Evolutionary conservation across 2,797 vertebrate genomes (phyloP).

Genomic region (Pygocentrus nattereri): DNA sequence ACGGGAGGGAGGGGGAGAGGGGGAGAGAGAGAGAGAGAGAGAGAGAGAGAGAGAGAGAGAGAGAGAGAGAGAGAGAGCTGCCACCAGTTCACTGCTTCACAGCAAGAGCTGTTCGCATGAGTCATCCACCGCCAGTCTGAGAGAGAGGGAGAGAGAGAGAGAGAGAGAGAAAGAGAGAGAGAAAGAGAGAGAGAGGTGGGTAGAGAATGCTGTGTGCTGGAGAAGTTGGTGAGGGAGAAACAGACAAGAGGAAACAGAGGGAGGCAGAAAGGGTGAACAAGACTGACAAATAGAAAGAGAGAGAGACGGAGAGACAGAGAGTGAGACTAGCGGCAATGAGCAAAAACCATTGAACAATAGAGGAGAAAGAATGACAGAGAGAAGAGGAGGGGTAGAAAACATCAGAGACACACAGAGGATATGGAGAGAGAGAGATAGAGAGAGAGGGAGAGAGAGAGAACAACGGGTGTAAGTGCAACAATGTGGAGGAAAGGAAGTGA

Average conservation of each 20-base stretch:
- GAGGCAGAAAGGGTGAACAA: not conserved
- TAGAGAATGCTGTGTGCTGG: not conserved
- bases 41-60: slow-evolving; percentile 59
- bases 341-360: too few relatives aligned
- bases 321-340: not conserved
- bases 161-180: slow-evolving; percentile 26
- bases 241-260: slow-evolving; percentile 8
- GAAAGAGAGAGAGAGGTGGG: not conserved
- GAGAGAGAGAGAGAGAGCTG: slow-evolving; percentile 37
- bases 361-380: not conserved
- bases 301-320: not conserved
- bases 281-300: slow-evolving; percentile 2
- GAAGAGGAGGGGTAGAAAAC: not conserved
- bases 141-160: slow-evolving; percentile 61
- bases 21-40: slow-evolving; percentile 61
- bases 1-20: slow-evolving; percentile 14
- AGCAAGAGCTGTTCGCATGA: slow-evolving; percentile 74
- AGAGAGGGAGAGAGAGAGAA: not conserved
- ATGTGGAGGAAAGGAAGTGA: not conserved
- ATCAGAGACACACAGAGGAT: not conserved
- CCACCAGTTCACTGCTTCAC: slow-evolving; percentile 64
- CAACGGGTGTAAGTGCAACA: not conserved
- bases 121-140: slow-evolving; percentile 80
- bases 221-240: not conserved
- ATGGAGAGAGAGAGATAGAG: not conserved